Percentiles rank a stretch among this genome's conserved stretches.
phyloP scores from a whole-genome alignment of 2,888 invertebrate genomes.

The Meta bourneti region DNA sequence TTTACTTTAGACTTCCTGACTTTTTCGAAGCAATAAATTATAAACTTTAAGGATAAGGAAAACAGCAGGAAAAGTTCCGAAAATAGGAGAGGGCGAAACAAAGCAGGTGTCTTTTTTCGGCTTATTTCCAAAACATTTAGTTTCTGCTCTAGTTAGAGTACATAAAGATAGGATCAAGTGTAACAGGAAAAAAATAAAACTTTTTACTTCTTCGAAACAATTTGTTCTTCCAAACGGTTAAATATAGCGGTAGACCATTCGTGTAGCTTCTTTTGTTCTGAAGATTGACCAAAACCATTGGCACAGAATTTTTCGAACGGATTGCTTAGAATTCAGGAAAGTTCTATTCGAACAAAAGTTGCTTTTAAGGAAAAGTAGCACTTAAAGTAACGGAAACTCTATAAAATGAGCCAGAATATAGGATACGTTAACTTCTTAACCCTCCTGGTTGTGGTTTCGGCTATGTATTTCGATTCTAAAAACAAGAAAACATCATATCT shows the following conservation, averaged over 20 bases:
- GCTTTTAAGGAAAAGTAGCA: too few relatives aligned
- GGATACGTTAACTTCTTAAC: too few relatives aligned
- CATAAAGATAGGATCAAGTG: slow-evolving; percentile 58
- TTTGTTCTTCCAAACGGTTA: slow-evolving; percentile 56
- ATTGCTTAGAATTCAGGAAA: not conserved
- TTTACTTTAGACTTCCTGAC: slow-evolving; percentile 3
- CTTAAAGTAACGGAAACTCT: too few relatives aligned
- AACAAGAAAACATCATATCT: too few relatives aligned
- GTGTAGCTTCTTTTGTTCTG: not conserved
- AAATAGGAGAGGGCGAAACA: slow-evolving; percentile 26
- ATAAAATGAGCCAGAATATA: too few relatives aligned
- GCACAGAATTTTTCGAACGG: not conserved
- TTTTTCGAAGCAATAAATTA: slow-evolving; percentile 23
- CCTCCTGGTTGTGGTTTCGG: too few relatives aligned
- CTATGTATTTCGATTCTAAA: too few relatives aligned
- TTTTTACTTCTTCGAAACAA: slow-evolving; percentile 22
- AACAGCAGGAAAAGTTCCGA: slow-evolving; percentile 3
- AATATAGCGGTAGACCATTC: slow-evolving; percentile 60
- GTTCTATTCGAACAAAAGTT: not conserved
- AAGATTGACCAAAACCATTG: not conserved
- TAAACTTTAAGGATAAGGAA: slow-evolving; percentile 25
- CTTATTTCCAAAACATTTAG: slow-evolving; percentile 58
- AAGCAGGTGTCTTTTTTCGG: slow-evolving; percentile 17
- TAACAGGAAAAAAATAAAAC: slow-evolving; percentile 20
- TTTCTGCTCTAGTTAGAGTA: slow-evolving; percentile 24